Conservation (phyloP, 2,113 vertebrate genomes). For the Crotalus horridus region DNA sequence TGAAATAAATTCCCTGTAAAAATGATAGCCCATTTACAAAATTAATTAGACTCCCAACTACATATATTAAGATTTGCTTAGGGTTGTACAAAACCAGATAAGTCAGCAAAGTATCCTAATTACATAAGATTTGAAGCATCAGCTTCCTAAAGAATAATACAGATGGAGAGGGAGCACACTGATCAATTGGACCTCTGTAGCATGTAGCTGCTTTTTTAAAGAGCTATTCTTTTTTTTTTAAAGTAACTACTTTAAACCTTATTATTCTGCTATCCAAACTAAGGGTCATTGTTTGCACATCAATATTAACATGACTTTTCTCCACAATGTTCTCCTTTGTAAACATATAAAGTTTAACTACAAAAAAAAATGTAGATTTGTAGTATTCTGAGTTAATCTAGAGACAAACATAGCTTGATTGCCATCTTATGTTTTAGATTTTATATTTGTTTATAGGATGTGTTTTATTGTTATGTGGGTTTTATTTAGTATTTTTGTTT, state of each 20-base stretch:
- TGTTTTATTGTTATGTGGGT: background rate
- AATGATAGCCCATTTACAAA: background rate
- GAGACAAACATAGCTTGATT: background rate
- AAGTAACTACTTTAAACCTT: slow-evolving; percentile 51
- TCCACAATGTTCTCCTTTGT: slow-evolving; percentile 23
- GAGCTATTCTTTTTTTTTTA: slow-evolving; percentile 7
- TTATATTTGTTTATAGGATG: background rate
- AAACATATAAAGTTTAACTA: slow-evolving; percentile 21
- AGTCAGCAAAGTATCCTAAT: slow-evolving; percentile 41
- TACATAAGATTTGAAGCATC: slow-evolving; percentile 52
- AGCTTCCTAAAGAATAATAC: slow-evolving; percentile 50
- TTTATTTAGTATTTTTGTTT: background rate
- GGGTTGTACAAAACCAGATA: slow-evolving; percentile 54
- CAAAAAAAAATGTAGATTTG: slow-evolving; percentile 20
- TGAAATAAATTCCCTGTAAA: slow-evolving; percentile 33
- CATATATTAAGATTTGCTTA: slow-evolving; percentile 71
- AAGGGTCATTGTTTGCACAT: slow-evolving; percentile 63
- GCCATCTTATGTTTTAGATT: background rate
- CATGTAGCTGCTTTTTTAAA: slow-evolving; percentile 42
- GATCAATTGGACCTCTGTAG: slow-evolving; percentile 48
- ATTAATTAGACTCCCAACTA: slow-evolving; percentile 19
- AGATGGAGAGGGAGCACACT: slow-evolving; percentile 40
- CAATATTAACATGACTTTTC: slow-evolving; percentile 33
- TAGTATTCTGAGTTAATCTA: background rate
- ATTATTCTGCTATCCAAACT: slow-evolving; percentile 35